Conservation (phyloP, 1,140 invertebrate species). For the Anoplolepis gracilipes region DNA sequence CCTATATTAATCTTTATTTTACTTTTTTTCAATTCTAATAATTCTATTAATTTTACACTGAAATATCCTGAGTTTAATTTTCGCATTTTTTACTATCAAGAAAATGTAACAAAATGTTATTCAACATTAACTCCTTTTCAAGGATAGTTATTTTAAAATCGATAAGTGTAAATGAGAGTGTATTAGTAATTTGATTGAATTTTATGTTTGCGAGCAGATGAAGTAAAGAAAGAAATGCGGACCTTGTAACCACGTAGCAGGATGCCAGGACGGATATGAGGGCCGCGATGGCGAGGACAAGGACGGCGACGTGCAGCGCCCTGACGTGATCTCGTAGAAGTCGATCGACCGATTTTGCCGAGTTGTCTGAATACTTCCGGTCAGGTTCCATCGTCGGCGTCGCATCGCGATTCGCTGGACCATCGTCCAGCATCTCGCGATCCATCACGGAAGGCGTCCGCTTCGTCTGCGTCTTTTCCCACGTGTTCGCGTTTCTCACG, state of each 20-base stretch:
- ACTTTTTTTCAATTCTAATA: no score
- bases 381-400: conserved; percentile 26
- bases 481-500: conserved; percentile 24
- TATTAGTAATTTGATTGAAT: no score
- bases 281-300: conserved; percentile 77
- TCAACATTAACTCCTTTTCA: no score
- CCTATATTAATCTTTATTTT: no score
- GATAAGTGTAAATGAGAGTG: no score
- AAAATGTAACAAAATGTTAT: no score
- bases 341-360: conserved; percentile 35
- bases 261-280: conserved; percentile 78
- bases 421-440: not conserved
- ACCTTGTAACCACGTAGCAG: conserved; percentile 81
- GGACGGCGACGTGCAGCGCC: conserved; percentile 73
- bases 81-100: no score
- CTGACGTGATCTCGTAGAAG: conserved; percentile 57
- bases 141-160: no score
- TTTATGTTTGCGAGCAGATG: no score
- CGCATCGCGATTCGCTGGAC: not conserved
- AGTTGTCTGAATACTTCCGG: conserved; percentile 16
- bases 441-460: not conserved
- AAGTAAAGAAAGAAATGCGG: conserved; percentile 6
- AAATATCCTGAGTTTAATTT: no score
- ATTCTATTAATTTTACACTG: no score
- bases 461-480: not conserved